Evolutionary conservation across 2,113 vertebrate species (phyloP).

Genomic region (Sinocyclocheilus grahami): DNA sequence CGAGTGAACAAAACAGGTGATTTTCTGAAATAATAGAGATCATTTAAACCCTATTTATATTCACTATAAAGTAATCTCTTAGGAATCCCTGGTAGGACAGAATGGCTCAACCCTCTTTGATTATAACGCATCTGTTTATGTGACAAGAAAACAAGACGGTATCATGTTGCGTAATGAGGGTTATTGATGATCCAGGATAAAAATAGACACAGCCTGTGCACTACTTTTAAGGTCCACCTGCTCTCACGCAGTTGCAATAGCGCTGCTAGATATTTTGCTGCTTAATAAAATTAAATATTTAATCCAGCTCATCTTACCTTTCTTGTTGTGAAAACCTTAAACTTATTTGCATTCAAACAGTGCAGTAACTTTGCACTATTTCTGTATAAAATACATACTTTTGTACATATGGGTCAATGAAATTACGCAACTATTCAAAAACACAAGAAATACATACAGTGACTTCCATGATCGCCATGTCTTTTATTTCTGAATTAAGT

Average conservation of each 20-base stretch:
- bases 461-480: neutral
- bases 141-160: neutral
- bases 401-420: neutral
- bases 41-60: constrained; percentile 2
- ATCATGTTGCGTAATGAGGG: constrained; percentile 31
- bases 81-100: neutral
- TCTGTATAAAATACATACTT: neutral
- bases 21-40: neutral
- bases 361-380: neutral
- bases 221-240: constrained; percentile 31
- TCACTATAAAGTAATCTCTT: neutral
- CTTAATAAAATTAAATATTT: neutral
- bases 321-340: constrained; percentile 3
- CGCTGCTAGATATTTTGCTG: neutral
- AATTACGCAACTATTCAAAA: neutral
- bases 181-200: constrained; percentile 10
- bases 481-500: too few relatives aligned
- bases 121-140: constrained; percentile 33
- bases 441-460: too few relatives aligned
- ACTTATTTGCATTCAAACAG: neutral
- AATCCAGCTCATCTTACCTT: neutral
- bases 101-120: constrained; percentile 3
- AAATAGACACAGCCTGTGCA: constrained; percentile 12
- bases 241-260: neutral
- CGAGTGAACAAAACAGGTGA: neutral